Percentiles rank a stretch among this genome's conserved stretches.
Conservation (phyloP, 2,797 vertebrate genomes). For the Anguilla pacifica region DNA sequence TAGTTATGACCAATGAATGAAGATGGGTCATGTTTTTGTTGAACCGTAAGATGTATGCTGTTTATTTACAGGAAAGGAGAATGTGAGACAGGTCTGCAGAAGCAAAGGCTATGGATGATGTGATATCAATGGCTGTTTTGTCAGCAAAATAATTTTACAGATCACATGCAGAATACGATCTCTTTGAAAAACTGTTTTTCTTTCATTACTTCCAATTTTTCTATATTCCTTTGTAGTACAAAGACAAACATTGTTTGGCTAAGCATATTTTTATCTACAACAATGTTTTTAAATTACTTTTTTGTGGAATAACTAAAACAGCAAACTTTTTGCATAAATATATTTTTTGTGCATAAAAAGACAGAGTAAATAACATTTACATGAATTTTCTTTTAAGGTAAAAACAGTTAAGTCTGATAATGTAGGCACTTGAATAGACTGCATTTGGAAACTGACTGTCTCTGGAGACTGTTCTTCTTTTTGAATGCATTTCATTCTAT, state of each 20-base stretch:
- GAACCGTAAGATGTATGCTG: neutral
- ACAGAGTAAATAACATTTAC: neutral
- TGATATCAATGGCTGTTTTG: neutral
- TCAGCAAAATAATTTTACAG: neutral
- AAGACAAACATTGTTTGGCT: neutral
- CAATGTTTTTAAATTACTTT: neutral
- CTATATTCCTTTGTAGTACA: neutral
- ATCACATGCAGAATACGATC: neutral
- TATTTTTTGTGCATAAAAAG: neutral
- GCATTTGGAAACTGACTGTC: neutral
- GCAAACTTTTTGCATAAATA: neutral
- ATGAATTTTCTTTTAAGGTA: neutral
- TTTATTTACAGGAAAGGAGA: neutral
- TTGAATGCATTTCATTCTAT: conserved; percentile 2
- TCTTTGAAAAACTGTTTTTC: neutral
- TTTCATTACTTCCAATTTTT: neutral
- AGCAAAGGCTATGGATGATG: neutral
- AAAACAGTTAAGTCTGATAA: neutral
- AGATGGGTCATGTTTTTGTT: neutral
- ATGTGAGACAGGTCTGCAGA: neutral
- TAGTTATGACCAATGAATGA: neutral
- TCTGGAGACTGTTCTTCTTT: neutral
- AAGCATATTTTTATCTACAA: neutral
- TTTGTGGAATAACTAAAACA: neutral
- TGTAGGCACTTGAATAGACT: neutral